Evolutionary conservation across 2,888 invertebrate species (phyloP).

Genomic region (Cetonia aurata): DNA sequence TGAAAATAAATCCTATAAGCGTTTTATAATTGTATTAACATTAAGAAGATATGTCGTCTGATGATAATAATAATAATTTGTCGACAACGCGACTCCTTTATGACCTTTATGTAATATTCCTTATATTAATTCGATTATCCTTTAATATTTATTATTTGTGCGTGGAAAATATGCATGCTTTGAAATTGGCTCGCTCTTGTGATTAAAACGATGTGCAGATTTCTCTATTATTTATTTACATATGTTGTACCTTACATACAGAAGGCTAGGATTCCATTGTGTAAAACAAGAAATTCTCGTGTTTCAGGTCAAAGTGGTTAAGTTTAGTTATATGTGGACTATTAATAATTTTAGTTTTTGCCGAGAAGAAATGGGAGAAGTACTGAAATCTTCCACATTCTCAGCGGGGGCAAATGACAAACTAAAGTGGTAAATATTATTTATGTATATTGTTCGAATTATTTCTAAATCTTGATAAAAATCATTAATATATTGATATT

Average conservation of each 20-base stretch:
- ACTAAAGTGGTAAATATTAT: slow-evolving; percentile 87
- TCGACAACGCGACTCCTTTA: too few species aligned
- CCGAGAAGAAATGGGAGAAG: slow-evolving; percentile 99
- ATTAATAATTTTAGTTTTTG: slow-evolving; percentile 99
- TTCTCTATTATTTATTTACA: not conserved
- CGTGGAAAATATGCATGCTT: too few species aligned
- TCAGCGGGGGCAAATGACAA: slow-evolving; percentile 99
- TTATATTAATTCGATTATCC: too few species aligned
- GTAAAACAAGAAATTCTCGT: slow-evolving; percentile 30
- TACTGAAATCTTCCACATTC: slow-evolving; percentile 99
- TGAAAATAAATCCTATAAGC: too few species aligned
- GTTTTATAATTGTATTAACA: too few species aligned
- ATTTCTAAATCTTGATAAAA: not conserved
- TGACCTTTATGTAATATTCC: too few species aligned
- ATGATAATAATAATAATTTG: too few species aligned
- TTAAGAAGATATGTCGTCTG: too few species aligned
- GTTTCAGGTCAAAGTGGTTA: slow-evolving; percentile 97
- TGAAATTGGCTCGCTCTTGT: too few species aligned
- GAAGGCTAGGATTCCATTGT: not conserved
- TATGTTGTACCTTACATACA: not conserved
- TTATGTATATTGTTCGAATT: not conserved
- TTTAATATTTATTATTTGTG: too few species aligned
- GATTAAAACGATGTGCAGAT: not conserved
- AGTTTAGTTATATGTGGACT: slow-evolving; percentile 99
- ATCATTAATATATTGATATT: too few species aligned